Evolutionary conservation across 2,797 vertebrate species (phyloP), one percentile per base, ranked within the genome.

Genomic region (Alca torda): DNA sequence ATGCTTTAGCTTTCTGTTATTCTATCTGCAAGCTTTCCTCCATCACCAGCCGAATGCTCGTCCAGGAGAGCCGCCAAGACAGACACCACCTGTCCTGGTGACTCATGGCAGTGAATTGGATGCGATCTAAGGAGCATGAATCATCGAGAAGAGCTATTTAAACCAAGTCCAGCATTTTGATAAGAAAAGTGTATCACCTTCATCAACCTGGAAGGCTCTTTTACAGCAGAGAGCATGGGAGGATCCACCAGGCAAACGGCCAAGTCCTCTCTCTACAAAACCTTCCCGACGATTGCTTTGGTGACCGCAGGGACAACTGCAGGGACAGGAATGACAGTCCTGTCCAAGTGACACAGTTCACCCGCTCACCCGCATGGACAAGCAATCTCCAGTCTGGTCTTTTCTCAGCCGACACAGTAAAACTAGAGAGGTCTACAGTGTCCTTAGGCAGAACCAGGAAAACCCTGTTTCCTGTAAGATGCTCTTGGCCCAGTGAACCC

Each of bases 41-140:
- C 24, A 82, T 16, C 54, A 59, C 24, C 48, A 46, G 10, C 18
- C 1, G 0, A 86, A 60, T 6, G 14, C 43, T 94, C 25, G 43
- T 79, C 16, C 73, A 82, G 20, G 16, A 84, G 41, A 59, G 56
- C 13, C 0, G 0, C 51, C 59, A 88, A 76, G 54, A 45, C 39
- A 85, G 81, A 63, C 41, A 88, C 9, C 51, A 86, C 54, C 84
- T 63, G 69, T 74, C 51, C 90, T 60, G 30, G 56, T 87, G 83
- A 90, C 70, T 73, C 63, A 67, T 1, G 11, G 51, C 63, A 68
- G 54, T 18, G 43, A 94, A 70, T 0, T 54, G 60, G 46, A 73
- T 31, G 35, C 0, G 0, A 76, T 41, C 39, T 50, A 87, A 84
- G 59, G 9, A 57, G 37, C 1, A 10, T 20, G 69, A 92, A 79